Evolutionary conservation across 2,113 vertebrate species (phyloP).

Genomic region (Ondatra zibethicus): DNA sequence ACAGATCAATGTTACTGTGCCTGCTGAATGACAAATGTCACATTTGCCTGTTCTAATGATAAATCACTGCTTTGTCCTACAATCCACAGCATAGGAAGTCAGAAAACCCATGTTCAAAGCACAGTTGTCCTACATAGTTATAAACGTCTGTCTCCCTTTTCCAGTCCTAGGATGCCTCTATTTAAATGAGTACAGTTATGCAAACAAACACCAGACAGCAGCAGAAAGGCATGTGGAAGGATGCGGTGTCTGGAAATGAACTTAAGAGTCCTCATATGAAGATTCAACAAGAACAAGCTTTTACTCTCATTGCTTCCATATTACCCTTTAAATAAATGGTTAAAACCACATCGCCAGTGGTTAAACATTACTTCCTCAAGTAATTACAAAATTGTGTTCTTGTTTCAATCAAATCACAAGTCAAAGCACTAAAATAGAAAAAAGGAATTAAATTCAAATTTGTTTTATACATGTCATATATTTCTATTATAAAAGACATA

Average conservation of each 20-base stretch:
- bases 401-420: neutral
- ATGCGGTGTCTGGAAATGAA: neutral
- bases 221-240: neutral
- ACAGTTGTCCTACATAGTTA: neutral
- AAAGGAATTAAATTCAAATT: neutral
- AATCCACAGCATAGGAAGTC: neutral
- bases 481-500: neutral
- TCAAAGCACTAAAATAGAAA: neutral
- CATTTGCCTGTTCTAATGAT: neutral
- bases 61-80: neutral
- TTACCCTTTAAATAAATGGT: neutral
- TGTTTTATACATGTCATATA: neutral
- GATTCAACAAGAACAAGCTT: neutral
- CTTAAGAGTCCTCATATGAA: neutral
- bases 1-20: neutral
- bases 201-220: neutral
- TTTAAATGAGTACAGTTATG: neutral
- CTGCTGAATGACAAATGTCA: neutral
- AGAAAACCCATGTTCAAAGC: neutral
- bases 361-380: neutral
- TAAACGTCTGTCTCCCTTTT: neutral
- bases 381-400: neutral
- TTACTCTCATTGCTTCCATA: neutral
- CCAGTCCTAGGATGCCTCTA: neutral
- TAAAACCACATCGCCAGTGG: neutral